Base-by-base conservation (phyloP, 2,888 invertebrate genomes). In the Amiota minor region DNA sequence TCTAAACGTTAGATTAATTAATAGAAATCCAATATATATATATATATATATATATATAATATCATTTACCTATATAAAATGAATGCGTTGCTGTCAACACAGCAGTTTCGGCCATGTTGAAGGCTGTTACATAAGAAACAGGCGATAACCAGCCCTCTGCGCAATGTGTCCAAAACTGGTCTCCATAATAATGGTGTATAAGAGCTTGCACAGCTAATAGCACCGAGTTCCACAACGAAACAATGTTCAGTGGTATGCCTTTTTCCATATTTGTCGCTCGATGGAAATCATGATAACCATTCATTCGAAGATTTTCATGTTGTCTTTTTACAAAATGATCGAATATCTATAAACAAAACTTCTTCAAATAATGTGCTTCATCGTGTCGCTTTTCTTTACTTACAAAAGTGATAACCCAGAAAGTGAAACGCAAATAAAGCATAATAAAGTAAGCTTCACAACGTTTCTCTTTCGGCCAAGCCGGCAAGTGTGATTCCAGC, bases 241-340 rank as follows among this genome's bases (percentile, higher is more conserved):
- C 92, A 20, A 93, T 88, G 79, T 92, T 92, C 59, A 93, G 87
- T 0, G 94, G 93, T 16, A 93, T 88, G 72, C 92, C 91, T 79
- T 92, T 92, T 71, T 92, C 92, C 72, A 91, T 90, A 78, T 91
- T 91, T 0, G 92, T 93, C 10, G 92, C 91, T 74, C 93, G 92
- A 86, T 93, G 92, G 84, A 94, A 94, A 70, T 94, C 93, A 74
- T 94, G 90, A 82, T 94, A 94, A 2, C 94, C 94, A 81, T 92
- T 91, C 76, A 93, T 89, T 73, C 93, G 90, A 56, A 93, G 86
- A 76, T 91, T 89, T 75, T 93, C 92, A 82, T 94, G 94, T 80
- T 91, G 91, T 49, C 88, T 88, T 84, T 92, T 92, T 0, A 92
- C 89, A 68, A 92, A 85, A 82, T 92, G 91, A 88, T 94, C 92